These are phyloP conservation scores for Bryconaethiops microstoma DNA, from an alignment of 2,797 vertebrate genomes.

Conservation along the genomic window DNA sequence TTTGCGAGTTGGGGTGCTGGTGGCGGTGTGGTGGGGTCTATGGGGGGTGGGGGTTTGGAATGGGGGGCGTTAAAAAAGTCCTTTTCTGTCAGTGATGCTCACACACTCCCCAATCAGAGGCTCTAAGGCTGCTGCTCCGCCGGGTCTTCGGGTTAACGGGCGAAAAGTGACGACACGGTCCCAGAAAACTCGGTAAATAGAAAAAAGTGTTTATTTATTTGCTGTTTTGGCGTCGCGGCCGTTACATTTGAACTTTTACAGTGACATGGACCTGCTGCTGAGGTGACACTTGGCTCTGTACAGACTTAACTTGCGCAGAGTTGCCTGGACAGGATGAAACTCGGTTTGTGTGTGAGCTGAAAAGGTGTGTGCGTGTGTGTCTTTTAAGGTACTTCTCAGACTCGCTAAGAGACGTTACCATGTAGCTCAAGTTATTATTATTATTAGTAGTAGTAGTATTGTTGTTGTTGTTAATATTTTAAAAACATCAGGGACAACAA, in stretches of 20 bases:
- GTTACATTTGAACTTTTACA: neutral
- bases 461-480: too few relatives aligned
- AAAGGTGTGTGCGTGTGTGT: neutral
- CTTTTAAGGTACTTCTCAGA: neutral
- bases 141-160: too few relatives aligned
- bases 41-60: neutral
- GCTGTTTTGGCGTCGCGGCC: neutral
- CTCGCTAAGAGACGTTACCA: too few relatives aligned
- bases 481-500: too few relatives aligned
- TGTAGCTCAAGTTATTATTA: too few relatives aligned
- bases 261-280: neutral
- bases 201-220: too few relatives aligned
- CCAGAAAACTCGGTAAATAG: too few relatives aligned
- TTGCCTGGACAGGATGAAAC: neutral
- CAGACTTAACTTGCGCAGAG: neutral
- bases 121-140: too few relatives aligned
- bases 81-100: conserved; percentile 66
- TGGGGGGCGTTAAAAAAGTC: conserved; percentile 50
- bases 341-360: neutral
- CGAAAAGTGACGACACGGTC: too few relatives aligned
- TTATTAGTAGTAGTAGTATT: too few relatives aligned
- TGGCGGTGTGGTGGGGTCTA: neutral
- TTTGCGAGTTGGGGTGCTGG: conserved; percentile 22
- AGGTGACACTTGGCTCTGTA: neutral
- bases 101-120: conserved; percentile 37